Evolutionary conservation across 2,888 invertebrate species (phyloP).

Genomic region (Zelleria hepariella): DNA sequence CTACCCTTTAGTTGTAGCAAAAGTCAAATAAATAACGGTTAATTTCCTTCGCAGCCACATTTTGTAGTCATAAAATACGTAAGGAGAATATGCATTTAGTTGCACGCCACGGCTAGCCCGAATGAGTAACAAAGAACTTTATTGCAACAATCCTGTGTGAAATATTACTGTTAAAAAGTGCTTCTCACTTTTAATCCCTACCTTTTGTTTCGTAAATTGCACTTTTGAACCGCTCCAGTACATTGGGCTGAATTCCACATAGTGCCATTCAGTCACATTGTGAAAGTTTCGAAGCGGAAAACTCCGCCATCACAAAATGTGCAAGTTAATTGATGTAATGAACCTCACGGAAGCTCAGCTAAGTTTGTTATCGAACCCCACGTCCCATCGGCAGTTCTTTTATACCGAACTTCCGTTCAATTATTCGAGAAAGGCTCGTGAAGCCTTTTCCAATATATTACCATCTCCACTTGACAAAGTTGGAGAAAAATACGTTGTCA

Average conservation of each 20-base stretch:
- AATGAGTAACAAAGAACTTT: not conserved
- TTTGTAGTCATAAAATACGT: not conserved
- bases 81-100: conserved; percentile 45
- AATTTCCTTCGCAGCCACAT: conserved; percentile 2
- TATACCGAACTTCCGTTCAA: not conserved
- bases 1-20: not conserved
- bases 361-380: not conserved
- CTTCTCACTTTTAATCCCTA: not conserved
- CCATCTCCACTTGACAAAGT: not conserved
- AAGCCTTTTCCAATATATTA: too few species aligned
- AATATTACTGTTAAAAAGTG: not conserved
- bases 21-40: conserved; percentile 4
- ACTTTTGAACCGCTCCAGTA: not conserved
- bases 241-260: not conserved
- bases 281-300: not conserved
- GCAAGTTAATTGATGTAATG: not conserved
- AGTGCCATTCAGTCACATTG: not conserved
- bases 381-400: not conserved
- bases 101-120: conserved; percentile 24
- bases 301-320: not conserved
- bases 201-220: not conserved
- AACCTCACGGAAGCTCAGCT: not conserved
- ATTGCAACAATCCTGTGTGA: not conserved
- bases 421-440: not conserved
- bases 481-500: not conserved